Base-by-base conservation (phyloP, 2,113 vertebrate species). In the Stercorarius parasiticus region DNA sequence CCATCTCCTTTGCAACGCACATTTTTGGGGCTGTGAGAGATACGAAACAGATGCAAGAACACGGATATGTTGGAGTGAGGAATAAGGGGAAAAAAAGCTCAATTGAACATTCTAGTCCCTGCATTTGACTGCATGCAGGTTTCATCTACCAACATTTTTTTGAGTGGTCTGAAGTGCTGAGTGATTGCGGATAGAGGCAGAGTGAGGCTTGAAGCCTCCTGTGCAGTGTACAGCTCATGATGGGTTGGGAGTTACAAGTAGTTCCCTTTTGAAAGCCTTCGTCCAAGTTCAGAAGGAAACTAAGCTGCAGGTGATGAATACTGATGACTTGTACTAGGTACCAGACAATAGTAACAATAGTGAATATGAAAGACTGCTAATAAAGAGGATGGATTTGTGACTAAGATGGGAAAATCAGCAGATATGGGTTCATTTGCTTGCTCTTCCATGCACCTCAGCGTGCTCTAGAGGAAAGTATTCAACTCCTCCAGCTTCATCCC, bases 281-380 rank as follows among this genome's bases (percentile, higher is more conserved):
- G 78, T 70, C 91, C 89, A 91, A 81, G 93, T 93, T 95, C 91
- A 96, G 97, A 95, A 91, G 74, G 88, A 91, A 95, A 82, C 95
- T 38, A 80, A 97, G 43, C 89, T 53, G 83, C 93, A 96, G 93
- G 90, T 82, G 94, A 94, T 91, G 94, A 95, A 92, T 97, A 82
- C 81, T 95, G 86, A 95, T 91, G 86, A 62, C 89, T 91, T 85
- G 73, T 77, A 79, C 95, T 80, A 94, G 90, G 91, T 96, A 88
- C 66, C 87, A 93, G 84, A 94, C 93, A 95, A 91, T 78, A 82
- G 94, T 92, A 94, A 94, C 93, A 96, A 93, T 59, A n/a, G 84
- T 59, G 91, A 80, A 85, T 88, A 93, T 76, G 93, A 93, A 95
- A 91, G 73, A 79, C 43, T 76, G 52, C 34, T 94, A 95, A 96